A percentile compares a stretch with the other conserved stretches of the same genome.
phyloP scores from a whole-genome alignment of 2,797 vertebrate genomes.

The Sebastes ruberrimus region DNA sequence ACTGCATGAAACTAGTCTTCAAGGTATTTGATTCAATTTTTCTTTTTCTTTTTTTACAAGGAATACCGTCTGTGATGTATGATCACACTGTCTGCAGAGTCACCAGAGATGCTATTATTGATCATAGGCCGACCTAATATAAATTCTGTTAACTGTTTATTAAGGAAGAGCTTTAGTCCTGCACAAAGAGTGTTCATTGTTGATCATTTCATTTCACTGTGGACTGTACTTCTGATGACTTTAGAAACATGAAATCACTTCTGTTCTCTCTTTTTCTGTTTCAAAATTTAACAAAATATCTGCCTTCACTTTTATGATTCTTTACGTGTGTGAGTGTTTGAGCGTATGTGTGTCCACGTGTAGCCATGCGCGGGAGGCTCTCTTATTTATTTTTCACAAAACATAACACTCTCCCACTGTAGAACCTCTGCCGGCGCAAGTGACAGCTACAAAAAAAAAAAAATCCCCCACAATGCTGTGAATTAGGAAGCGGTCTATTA shows the following conservation, averaged over 20 bases:
- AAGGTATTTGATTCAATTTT: constrained; percentile 76
- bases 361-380: constrained; percentile 48
- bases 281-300: constrained; percentile 57
- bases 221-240: constrained; percentile 60
- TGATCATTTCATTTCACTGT: constrained; percentile 71
- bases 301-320: constrained; percentile 27
- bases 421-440: constrained; percentile 72
- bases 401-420: constrained; percentile 74
- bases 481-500: constrained; percentile 84
- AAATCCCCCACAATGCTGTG: constrained; percentile 82
- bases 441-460: constrained; percentile 73
- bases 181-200: constrained; percentile 67
- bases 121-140: constrained; percentile 76
- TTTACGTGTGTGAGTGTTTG: neutral
- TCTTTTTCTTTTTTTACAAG: constrained; percentile 48
- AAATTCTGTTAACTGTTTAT: constrained; percentile 80
- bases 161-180: constrained; percentile 69
- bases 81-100: constrained; percentile 77
- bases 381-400: constrained; percentile 76
- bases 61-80: constrained; percentile 72
- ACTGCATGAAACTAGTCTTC: constrained; percentile 77
- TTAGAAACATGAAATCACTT: constrained; percentile 41
- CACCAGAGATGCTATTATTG: constrained; percentile 79
- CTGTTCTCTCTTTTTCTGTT: constrained; percentile 42
- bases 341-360: constrained; percentile 25